phyloP scores from a whole-genome alignment of 2,797 vertebrate genomes.

The Varecia variegata region DNA sequence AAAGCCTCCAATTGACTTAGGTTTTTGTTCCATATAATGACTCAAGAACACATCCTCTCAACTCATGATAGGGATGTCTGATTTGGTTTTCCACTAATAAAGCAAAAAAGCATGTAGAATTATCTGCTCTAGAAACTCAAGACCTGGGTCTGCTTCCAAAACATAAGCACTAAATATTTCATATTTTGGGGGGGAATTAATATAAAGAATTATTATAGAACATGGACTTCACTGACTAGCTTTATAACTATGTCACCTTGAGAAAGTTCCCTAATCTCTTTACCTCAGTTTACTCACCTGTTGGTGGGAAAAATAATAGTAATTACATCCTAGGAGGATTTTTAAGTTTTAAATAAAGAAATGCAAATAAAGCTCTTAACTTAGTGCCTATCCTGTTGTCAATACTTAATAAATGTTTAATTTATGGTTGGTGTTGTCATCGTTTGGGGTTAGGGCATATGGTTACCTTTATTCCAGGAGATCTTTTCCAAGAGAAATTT shows the following conservation, averaged over 20 bases:
- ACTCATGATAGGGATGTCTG: background rate
- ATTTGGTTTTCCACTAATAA: background rate
- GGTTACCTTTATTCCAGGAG: background rate
- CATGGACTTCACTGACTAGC: background rate
- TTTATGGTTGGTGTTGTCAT: background rate
- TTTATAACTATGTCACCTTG: background rate
- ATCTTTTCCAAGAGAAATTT: background rate
- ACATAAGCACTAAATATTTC: background rate
- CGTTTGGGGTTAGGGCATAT: background rate
- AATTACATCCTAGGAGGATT: background rate
- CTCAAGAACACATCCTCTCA: background rate
- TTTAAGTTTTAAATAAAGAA: background rate
- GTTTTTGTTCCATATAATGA: background rate
- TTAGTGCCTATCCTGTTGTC: background rate
- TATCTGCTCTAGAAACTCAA: background rate
- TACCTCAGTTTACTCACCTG: background rate
- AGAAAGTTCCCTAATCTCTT: background rate
- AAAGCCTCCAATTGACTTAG: background rate
- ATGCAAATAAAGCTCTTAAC: background rate
- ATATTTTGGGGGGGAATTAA: background rate
- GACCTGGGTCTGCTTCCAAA: background rate
- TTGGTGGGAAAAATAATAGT: background rate
- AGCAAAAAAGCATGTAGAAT: background rate
- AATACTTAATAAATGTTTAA: background rate
- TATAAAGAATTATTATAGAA: background rate